phyloP scores from a whole-genome alignment of 2,113 vertebrate species.

The Capreolus pygargus region DNA sequence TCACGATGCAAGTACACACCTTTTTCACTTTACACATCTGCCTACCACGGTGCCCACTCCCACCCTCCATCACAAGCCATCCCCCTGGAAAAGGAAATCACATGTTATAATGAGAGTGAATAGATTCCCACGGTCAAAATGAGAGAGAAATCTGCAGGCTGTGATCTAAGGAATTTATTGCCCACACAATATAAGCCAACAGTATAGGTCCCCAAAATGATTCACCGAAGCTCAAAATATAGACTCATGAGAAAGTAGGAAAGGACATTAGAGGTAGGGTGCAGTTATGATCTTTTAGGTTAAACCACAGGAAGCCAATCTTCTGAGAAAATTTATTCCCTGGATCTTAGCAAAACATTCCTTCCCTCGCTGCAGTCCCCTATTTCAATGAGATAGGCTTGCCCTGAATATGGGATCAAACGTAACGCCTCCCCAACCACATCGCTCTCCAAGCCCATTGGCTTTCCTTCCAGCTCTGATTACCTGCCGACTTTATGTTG shows the following conservation, averaged over 20 bases:
- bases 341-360: neutral
- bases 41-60: accelerated
- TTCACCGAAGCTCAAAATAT: neutral
- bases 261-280: neutral
- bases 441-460: accelerated
- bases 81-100: neutral
- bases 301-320: neutral
- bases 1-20: neutral
- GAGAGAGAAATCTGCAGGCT: neutral
- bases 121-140: neutral
- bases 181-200: neutral
- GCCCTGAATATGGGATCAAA: neutral
- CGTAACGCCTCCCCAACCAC: accelerated
- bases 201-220: neutral
- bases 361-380: neutral
- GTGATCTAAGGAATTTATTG: neutral
- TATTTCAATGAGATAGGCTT: neutral
- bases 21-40: neutral
- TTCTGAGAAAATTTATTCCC: neutral
- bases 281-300: neutral
- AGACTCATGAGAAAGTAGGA: neutral
- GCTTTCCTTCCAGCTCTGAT: neutral
- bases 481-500: neutral
- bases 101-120: neutral
- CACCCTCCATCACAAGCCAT: neutral